A percentile compares a stretch with the other conserved stretches of the same genome.
Conservation (phyloP, 2,888 invertebrate genomes). For the Spicauda simplicius region DNA sequence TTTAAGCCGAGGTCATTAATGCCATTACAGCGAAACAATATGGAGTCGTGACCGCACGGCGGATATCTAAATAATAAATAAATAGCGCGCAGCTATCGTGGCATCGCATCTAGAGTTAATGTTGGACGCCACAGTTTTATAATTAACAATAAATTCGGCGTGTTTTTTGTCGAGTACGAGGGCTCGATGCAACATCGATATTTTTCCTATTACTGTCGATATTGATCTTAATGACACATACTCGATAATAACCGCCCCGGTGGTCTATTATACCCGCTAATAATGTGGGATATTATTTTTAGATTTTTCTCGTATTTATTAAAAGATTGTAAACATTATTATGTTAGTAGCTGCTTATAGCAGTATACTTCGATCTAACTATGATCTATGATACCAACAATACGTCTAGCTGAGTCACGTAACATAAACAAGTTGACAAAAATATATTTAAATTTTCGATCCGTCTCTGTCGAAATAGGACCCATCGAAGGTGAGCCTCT, state of each 20-base stretch:
- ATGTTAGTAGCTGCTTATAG: background rate
- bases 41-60: slow-evolving; percentile 80
- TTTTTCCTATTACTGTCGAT: slow-evolving; percentile 73
- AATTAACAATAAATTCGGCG: slow-evolving; percentile 84
- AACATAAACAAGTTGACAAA: too few relatives aligned
- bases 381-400: too few relatives aligned
- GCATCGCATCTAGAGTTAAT: slow-evolving; percentile 80
- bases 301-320: slow-evolving; percentile 24
- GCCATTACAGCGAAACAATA: slow-evolving; percentile 82
- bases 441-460: slow-evolving; percentile 38
- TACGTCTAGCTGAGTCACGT: too few relatives aligned
- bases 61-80: slow-evolving; percentile 84
- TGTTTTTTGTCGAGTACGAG: slow-evolving; percentile 75
- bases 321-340: background rate
- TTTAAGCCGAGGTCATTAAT: slow-evolving; percentile 83
- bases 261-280: slow-evolving; percentile 50
- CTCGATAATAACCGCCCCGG: slow-evolving; percentile 48
- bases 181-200: slow-evolving; percentile 68
- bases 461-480: slow-evolving; percentile 36
- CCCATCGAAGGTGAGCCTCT: slow-evolving; percentile 49
- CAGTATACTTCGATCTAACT: too few relatives aligned
- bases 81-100: slow-evolving; percentile 76
- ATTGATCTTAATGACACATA: slow-evolving; percentile 76
- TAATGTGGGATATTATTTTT: slow-evolving; percentile 28
- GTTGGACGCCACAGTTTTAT: slow-evolving; percentile 80